Evolutionary conservation across 92 coral and sea anemone genomes (phyloP).

Genomic region (Muricea muricata): DNA sequence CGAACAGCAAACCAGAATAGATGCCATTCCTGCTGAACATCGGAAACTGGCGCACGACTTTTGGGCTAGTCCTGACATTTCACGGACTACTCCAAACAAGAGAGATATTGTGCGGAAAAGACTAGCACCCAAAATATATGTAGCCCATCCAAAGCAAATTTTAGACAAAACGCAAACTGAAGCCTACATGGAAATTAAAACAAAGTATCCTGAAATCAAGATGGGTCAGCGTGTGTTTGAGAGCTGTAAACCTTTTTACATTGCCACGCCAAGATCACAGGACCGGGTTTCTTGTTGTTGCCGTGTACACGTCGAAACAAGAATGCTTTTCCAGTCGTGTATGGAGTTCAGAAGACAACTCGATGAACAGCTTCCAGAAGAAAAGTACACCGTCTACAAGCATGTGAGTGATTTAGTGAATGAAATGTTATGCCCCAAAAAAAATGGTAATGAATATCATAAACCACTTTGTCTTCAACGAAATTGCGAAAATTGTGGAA

Average conservation of each 20-base stretch:
- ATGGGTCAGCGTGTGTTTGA: no score
- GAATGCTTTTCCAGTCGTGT: no score
- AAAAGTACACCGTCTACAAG: conserved; percentile 9
- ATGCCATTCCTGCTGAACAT: conserved; percentile 44
- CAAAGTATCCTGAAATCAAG: conserved; percentile 55
- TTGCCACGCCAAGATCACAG: no score
- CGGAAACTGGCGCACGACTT: conserved; percentile 55
- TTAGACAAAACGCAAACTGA: no score
- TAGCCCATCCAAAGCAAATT: conserved; percentile 67
- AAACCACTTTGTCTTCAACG: neutral
- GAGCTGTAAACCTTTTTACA: no score
- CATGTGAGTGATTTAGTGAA: neutral
- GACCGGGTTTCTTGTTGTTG: conserved; percentile 64
- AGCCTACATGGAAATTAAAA: no score
- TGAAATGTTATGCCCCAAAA: no score
- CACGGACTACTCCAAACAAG: conserved; percentile 74
- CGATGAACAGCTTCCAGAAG: neutral
- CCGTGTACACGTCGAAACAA: no score
- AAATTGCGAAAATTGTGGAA: conserved; percentile 63
- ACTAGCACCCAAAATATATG: conserved; percentile 52
- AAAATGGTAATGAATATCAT: neutral
- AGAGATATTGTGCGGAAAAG: no score
- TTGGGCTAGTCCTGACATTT: conserved; percentile 61
- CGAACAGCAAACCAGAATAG: conserved; percentile 27
- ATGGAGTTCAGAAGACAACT: no score